Evolutionary conservation across 2,888 invertebrate genomes (phyloP).

Genomic region (Nymphalis urticae): DNA sequence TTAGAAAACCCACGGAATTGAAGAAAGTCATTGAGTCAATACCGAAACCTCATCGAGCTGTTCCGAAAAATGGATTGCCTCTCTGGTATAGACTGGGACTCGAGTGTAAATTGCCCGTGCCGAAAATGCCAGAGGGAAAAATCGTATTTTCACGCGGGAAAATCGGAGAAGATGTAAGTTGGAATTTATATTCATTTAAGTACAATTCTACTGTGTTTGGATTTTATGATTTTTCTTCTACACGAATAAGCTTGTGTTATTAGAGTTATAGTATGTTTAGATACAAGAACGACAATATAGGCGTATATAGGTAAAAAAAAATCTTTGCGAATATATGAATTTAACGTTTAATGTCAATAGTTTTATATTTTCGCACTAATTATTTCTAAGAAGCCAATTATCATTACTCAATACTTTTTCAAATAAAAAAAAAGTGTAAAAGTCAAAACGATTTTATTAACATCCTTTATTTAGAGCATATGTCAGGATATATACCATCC

Average conservation of each 20-base stretch:
- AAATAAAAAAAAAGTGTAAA: no score
- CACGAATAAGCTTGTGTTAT: no score
- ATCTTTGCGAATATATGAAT: no score
- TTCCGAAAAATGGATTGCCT: slow-evolving; percentile 78
- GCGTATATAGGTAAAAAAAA: no score
- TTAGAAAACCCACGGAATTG: slow-evolving; percentile 72
- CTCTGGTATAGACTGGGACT: slow-evolving; percentile 77
- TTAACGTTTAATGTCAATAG: no score
- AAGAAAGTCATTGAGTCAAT: slow-evolving; percentile 74
- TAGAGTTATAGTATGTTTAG: background rate
- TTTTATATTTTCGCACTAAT: no score
- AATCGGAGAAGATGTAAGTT: slow-evolving; percentile 77
- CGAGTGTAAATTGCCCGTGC: slow-evolving; percentile 78
- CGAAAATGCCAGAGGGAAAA: slow-evolving; percentile 75
- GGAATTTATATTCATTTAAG: slow-evolving; percentile 3
- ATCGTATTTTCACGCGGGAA: slow-evolving; percentile 77
- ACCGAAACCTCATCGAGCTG: slow-evolving; percentile 69
- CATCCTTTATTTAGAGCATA: no score
- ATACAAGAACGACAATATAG: no score
- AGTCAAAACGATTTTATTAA: no score
- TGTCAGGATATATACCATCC: no score
- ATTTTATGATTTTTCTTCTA: background rate
- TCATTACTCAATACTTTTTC: no score
- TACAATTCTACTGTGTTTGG: background rate
- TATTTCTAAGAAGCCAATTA: no score